Conservation (phyloP, 1,140 invertebrate species). For the Macrocentrus cingulum region DNA sequence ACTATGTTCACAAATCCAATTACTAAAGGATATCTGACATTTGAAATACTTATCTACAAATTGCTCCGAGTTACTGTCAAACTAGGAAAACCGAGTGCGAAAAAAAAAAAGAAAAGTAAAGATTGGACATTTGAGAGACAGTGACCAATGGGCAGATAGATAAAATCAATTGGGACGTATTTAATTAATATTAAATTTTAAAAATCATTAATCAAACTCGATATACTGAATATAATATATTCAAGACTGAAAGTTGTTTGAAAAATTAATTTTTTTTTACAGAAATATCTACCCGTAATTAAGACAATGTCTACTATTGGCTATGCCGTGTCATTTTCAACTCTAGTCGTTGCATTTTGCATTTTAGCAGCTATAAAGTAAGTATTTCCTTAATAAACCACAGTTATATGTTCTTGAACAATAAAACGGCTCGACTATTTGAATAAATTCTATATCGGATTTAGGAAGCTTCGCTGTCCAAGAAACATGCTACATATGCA, state of each 20-base stretch:
- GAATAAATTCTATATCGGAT: conserved; percentile 36
- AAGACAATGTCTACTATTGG: conserved; percentile 70
- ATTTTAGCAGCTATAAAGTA: conserved; percentile 73
- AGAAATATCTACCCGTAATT: conserved; percentile 65
- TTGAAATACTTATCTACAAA: too few species aligned
- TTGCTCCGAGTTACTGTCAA: conserved; percentile 1
- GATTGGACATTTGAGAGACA: conserved; percentile 14
- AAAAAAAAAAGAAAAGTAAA: not conserved
- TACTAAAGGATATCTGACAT: not conserved
- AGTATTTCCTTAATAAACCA: conserved; percentile 43
- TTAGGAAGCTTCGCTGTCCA: conserved; percentile 68
- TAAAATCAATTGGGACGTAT: not conserved
- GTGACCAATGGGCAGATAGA: not conserved
- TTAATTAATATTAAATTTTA: too few species aligned
- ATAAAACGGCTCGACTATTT: not conserved
- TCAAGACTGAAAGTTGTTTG: too few species aligned
- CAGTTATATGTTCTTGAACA: conserved; percentile 12
- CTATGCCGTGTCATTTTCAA: conserved; percentile 69
- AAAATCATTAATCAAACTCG: too few species aligned
- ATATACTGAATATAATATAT: too few species aligned
- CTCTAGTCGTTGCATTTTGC: conserved; percentile 64
- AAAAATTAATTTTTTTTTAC: too few species aligned
- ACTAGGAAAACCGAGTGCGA: not conserved
- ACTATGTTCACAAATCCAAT: not conserved
- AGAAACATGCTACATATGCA: conserved; percentile 71